Base-by-base conservation (phyloP, 2,113 vertebrate species). In the Tauraco erythrolophus region DNA sequence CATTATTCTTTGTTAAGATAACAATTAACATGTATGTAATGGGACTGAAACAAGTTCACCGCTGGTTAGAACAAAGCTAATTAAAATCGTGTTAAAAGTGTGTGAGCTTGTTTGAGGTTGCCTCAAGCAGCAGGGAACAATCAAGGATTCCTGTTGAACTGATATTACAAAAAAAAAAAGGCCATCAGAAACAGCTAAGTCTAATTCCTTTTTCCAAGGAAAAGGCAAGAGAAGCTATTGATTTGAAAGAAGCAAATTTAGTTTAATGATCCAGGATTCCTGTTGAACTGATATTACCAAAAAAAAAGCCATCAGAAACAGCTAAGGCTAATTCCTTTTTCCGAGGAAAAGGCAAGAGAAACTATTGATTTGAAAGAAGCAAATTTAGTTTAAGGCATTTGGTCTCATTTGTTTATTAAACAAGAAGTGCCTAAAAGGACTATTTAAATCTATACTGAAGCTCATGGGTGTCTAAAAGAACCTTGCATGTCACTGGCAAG, bases 21-120 rank as follows among this genome's bases (percentile, higher is more conserved):
- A 95, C 86, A 93, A 81, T 93, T 94, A 91, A 70, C 81, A 88
- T 76, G 56, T 91, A 84, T 87, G 61, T 94, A 97, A 94, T 94
- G 91, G 91, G 83, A 71, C 87, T 94, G 91, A 90, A 95, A 85
- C 74, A 75, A 95, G 88, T 93, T 94, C 88, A 58, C 43, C 53
- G 69, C 68, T 95, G 83, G 2, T 53, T 94, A 94, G 94, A 96
- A 89, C 91, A 92, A 91, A 93, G 87, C 71, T 94, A 95, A 97
- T 97, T 94, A 92, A 74, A 28, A 71, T 61, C 61, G 62, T 66
- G 28, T 27, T 88, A 30, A 11, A 78, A 79, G 84, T 41, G 56
- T 39, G 41, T 87, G 95, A 94, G 88, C 90, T 76, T 86, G 75
- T 95, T 95, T 80, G 81, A 94, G 88, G 90, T 75, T 90, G 89